Base-by-base conservation (phyloP, 2,888 invertebrate species). In the Timema podura region DNA sequence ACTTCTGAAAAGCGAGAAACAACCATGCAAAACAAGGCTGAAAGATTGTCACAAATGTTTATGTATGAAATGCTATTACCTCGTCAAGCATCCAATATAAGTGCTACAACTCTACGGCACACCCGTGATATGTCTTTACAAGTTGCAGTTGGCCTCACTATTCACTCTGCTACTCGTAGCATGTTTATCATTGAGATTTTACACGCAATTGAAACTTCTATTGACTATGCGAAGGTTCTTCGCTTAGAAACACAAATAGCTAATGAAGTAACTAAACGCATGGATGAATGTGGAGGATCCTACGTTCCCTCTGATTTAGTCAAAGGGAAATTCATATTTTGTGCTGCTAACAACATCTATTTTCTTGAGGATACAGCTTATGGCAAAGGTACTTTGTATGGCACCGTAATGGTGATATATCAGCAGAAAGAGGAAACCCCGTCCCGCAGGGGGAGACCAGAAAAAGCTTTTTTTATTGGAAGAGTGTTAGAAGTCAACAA, bases 181-280 rank as follows among this genome's bases (percentile, higher is more conserved):
- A 54, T n/a, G n/a, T n/a, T n/a, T n/a, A n/a, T 54, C 8, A 54
- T 54, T 11, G 6, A 13, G 2, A 1, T 54, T 16, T 5, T 54
- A 54, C n/a, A 54, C 1, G 16, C 15, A 7, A 54, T 54, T 54
- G 54, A 6, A 15, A 1, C 54, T 54, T 54, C n/a, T 54, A 54
- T 54, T 15, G 54, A 8, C 3, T 13, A 54, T 54, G n/a, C 9
- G 6, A 54, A 8, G 16, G 16, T 13, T 54, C 54, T 49, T 49
- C 51, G 51, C 10, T 49, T 49, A 13, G n/a, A 49, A 49, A 49
- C n/a, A 49, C 61, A 61, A 45, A 61, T 61, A 61, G 61, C 13
- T 5, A 16, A n/a, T 57, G 57, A 57, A 57, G 15, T 57, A 16
- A 16, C 0, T 9, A 6, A 57, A 8, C 9, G n/a, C 8, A 57